These are phyloP conservation scores for Lasiommata megera DNA, from an alignment of 2,888 invertebrate genomes.

Conservation along the genomic window DNA sequence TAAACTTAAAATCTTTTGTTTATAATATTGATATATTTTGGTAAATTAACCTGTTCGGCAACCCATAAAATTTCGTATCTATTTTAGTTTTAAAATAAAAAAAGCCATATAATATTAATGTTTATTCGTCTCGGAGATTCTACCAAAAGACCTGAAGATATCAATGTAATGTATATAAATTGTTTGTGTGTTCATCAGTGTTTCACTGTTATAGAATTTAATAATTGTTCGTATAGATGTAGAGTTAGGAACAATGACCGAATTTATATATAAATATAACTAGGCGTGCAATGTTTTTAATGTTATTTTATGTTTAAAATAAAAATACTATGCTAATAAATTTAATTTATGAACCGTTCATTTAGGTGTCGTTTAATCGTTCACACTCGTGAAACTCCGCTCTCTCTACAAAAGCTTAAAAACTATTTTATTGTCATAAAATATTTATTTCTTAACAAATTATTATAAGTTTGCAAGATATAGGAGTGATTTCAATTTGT, in stretches of 20 bases:
- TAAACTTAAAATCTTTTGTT: no score
- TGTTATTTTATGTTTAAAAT: conserved; percentile 18
- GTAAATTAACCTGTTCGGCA: no score
- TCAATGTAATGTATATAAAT: conserved; percentile 5
- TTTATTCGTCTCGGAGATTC: background rate
- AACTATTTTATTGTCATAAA: no score
- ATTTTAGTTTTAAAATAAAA: no score
- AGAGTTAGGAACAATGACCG: conserved; percentile 52
- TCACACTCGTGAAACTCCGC: no score
- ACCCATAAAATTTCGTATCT: no score
- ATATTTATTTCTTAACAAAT: no score
- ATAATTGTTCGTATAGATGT: conserved; percentile 24
- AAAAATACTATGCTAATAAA: conserved; percentile 18
- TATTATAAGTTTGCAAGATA: no score
- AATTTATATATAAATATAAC: conserved; percentile 57
- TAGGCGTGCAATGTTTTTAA: conserved; percentile 27
- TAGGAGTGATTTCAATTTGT: no score
- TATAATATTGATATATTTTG: no score
- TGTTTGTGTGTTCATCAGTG: conserved; percentile 34
- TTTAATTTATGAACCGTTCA: background rate
- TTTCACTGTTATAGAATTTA: conserved; percentile 28
- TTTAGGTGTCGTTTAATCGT: no score
- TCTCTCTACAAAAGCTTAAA: no score
- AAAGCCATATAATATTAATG: background rate
- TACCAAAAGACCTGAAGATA: conserved; percentile 1